A percentile compares a stretch with the other conserved stretches of the same genome.
These are phyloP conservation scores for Diplogasteroides magnus DNA, from an alignment of 1,140 invertebrate species.

Conservation along the genomic window DNA sequence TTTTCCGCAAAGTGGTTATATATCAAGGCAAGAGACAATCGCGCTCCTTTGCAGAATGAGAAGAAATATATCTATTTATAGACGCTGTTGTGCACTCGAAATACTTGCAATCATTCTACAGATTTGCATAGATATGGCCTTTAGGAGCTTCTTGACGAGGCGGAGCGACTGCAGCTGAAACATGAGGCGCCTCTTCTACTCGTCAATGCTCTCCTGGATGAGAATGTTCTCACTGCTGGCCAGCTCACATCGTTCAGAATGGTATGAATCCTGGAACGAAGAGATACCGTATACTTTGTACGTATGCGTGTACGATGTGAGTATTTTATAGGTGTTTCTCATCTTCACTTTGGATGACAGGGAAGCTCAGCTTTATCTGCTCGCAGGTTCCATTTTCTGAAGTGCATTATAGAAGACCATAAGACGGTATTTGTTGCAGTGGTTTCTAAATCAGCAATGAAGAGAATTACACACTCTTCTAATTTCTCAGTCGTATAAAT, in stretches of 20 bases:
- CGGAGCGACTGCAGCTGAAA: constrained; percentile 88
- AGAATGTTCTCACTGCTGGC: constrained; percentile 66
- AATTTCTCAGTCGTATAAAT: no score
- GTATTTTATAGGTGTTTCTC: no score
- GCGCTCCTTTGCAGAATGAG: not conserved
- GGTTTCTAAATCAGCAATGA: no score
- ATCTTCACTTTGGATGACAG: constrained; percentile 56
- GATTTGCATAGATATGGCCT: constrained; percentile 57
- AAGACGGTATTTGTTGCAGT: no score
- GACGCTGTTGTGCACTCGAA: not conserved
- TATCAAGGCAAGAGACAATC: no score
- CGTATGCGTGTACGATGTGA: no score
- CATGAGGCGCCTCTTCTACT: constrained; percentile 85
- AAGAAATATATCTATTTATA: not conserved
- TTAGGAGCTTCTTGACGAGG: constrained; percentile 83
- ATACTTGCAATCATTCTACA: constrained; percentile 5
- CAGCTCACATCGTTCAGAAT: constrained; percentile 64
- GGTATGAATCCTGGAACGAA: no score
- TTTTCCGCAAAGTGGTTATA: no score
- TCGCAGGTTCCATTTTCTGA: no score
- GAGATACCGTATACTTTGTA: no score
- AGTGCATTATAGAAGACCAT: no score
- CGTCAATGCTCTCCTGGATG: constrained; percentile 83
- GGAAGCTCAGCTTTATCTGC: constrained; percentile 81
- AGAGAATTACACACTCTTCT: no score